Percentiles rank a stretch among this genome's conserved stretches.
These are phyloP conservation scores for Proales similis DNA, from an alignment of 1,140 invertebrate genomes.

Conservation along the genomic window DNA sequence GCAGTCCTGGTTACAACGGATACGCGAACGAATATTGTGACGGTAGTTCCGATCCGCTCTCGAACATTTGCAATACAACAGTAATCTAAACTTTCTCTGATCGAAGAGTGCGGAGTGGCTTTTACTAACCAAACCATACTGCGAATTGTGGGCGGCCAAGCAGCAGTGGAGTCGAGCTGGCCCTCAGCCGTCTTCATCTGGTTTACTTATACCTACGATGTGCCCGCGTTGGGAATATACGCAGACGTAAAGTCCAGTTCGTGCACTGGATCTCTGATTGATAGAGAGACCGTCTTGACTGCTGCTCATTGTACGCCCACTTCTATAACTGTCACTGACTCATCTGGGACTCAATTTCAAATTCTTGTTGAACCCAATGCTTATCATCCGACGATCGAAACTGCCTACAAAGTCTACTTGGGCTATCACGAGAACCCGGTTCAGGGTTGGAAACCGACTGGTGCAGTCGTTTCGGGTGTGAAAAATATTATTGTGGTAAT, in stretches of 20 bases:
- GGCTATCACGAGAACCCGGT: slow-evolving; percentile 13
- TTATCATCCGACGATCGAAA: slow-evolving; percentile 1
- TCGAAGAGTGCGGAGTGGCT: too few species aligned
- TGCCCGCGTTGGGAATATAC: too few species aligned
- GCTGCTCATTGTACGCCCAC: slow-evolving; percentile 62
- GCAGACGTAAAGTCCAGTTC: too few species aligned
- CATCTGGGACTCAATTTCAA: not conserved
- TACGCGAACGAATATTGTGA: too few species aligned
- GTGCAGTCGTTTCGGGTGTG: not conserved
- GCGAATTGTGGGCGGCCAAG: not conserved
- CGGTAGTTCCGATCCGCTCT: too few species aligned
- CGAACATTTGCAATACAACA: too few species aligned
- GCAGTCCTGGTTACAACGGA: too few species aligned
- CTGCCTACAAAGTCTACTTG: slow-evolving; percentile 9
- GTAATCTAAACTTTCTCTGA: too few species aligned
- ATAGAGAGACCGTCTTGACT: slow-evolving; percentile 64
- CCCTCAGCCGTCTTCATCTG: slow-evolving; percentile 1
- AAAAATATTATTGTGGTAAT: slow-evolving; percentile 14
- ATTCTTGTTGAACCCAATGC: not conserved
- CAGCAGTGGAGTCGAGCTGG: not conserved
- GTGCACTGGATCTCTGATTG: slow-evolving; percentile 69
- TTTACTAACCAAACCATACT: too few species aligned
- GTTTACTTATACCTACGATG: slow-evolving; percentile 24
- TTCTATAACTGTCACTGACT: slow-evolving; percentile 2
- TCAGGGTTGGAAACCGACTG: not conserved